Base-by-base conservation (phyloP, 2,113 vertebrate species). In the Antigone vipio region DNA sequence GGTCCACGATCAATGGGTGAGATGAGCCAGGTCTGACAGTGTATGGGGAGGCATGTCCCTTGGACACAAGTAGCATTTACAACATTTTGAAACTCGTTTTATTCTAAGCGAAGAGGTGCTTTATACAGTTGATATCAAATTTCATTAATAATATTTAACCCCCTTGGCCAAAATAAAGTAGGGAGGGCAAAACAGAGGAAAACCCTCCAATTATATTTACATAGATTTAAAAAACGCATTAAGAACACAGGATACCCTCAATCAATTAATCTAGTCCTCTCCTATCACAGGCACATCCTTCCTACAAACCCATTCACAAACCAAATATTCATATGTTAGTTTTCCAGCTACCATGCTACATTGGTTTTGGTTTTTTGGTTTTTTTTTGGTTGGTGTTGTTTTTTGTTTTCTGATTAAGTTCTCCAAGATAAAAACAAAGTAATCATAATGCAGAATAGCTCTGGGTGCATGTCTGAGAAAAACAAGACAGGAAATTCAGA, bases 1-100 rank as follows among this genome's bases (percentile, higher is more conserved):
- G 21, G 27, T 64, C 60, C 14, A 3, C 12, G 73, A 52, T 19
- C 68, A 50, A 1, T 0, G 0, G n/a, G n/a, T 24, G 55, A 68
- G 49, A 64, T 14, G 58, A 59, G 29, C 7, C 18, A 80, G 27
- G 40, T 55, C 67, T 87, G 68, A 30, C 44, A 73, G 32, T 4
- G 42, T 58, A 15, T 26, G 26, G 15, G 20, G 18, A 62, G 14
- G 19, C 52, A 34, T 32, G 29, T 45, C 49, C 38, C 68, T 90
- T 27, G 45, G 12, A 42, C 58, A 75, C 30, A 71, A 72, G 19
- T 60, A 55, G 15, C 52, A 63, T 40, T 67, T 67, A 76, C 29
- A 75, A 23, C 12, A 20, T 49, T 77, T 67, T 59, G 9, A 55
- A 92, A 18, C 42, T 78, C 11, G 15, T 59, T 93, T 68, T 85